Percentiles rank a stretch among this genome's conserved stretches.
These are phyloP conservation scores for mouse (Mus musculus) DNA, from an alignment of 2,113 vertebrate genomes.

Conservation along the genomic window DNA sequence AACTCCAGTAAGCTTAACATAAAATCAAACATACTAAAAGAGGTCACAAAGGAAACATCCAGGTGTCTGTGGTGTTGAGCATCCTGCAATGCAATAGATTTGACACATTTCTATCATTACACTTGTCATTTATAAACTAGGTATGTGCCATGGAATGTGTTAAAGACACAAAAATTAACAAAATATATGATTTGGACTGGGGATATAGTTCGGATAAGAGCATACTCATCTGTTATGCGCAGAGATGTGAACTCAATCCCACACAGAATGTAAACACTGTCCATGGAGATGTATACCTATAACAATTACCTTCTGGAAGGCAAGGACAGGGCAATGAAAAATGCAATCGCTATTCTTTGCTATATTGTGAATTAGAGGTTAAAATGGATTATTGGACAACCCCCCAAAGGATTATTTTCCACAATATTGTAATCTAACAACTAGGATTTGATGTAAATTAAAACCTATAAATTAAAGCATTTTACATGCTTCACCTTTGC, in stretches of 20 bases:
- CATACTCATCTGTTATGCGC: background rate
- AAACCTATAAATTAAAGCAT: background rate
- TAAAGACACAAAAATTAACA: background rate
- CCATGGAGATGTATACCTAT: accelerated
- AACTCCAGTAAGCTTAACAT: slow-evolving; percentile 35
- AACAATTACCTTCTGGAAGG: background rate
- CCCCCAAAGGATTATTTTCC: background rate
- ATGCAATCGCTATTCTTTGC: background rate
- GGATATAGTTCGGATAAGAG: background rate
- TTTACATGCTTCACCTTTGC: background rate
- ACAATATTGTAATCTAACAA: background rate
- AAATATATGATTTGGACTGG: background rate
- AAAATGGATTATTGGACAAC: background rate
- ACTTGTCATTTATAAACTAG: background rate
- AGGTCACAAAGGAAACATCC: background rate
- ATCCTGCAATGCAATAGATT: background rate
- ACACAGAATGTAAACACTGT: too few relatives aligned
- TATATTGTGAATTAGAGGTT: background rate
- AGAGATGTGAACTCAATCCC: too few relatives aligned
- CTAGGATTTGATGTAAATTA: background rate
- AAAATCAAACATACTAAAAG: slow-evolving; percentile 54
- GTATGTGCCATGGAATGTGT: background rate
- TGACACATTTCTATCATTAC: background rate
- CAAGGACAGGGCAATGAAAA: background rate
- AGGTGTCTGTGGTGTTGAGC: background rate